Evolutionary conservation across 2,888 invertebrate genomes (phyloP).

Genomic region (Poecilus cupreus): DNA sequence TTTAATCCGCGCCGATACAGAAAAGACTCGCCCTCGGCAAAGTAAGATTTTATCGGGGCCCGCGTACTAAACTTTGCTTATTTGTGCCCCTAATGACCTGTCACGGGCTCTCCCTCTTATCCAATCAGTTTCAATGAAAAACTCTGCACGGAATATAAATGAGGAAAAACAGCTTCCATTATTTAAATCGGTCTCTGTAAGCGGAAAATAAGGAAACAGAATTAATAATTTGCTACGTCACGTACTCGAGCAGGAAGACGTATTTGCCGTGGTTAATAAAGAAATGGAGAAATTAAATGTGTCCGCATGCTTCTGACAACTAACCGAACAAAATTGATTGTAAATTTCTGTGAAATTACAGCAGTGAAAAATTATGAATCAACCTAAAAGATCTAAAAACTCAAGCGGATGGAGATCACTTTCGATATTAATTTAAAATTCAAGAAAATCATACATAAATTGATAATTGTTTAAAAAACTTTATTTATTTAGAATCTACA

Average conservation of each 20-base stretch:
- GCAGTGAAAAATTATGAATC: neutral
- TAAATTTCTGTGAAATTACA: neutral
- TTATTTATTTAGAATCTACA: no score
- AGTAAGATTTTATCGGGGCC: constrained; percentile 54
- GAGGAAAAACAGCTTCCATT: constrained; percentile 63
- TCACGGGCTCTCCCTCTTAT: constrained; percentile 63
- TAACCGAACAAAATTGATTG: neutral
- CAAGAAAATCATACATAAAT: no score
- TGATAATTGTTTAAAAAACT: no score
- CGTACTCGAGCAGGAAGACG: constrained; percentile 3
- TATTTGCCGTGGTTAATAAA: constrained; percentile 5
- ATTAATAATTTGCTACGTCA: constrained; percentile 62
- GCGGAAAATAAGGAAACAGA: constrained; percentile 63
- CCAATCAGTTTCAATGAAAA: constrained; percentile 65
- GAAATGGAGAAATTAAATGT: neutral
- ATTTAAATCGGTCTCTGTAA: constrained; percentile 63
- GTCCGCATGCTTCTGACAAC: neutral
- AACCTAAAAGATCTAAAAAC: neutral
- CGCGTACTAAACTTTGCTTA: constrained; percentile 62
- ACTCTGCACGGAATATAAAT: constrained; percentile 64
- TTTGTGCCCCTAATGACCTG: constrained; percentile 65
- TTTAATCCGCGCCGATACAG: constrained; percentile 51
- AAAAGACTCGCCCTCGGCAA: neutral
- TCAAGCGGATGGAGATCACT: no score
- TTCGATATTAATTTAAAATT: no score